Percentiles rank a stretch among this genome's conserved stretches.
Conservation (phyloP, 2,113 vertebrate species). For the Bungarus multicinctus region DNA sequence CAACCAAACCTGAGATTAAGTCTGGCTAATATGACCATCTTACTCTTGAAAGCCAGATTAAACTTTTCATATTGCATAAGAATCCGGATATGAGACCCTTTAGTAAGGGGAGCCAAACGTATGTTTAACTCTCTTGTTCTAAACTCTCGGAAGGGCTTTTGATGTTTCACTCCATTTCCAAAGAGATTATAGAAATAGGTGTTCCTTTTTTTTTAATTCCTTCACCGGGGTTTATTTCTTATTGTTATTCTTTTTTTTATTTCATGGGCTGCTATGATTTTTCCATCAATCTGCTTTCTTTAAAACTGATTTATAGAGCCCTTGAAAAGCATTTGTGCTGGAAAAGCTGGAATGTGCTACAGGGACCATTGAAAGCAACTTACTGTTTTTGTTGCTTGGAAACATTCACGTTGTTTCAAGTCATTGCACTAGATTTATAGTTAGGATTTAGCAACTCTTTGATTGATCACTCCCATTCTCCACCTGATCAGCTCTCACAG, state of each 20-base stretch:
- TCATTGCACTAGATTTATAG: slow-evolving; percentile 63
- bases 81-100: background rate
- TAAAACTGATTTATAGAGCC: slow-evolving; percentile 72
- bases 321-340: slow-evolving; percentile 68
- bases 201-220: background rate
- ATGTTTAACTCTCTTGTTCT: background rate
- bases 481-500: slow-evolving; percentile 51
- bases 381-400: slow-evolving; percentile 66
- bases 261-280: slow-evolving; percentile 65
- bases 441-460: slow-evolving; percentile 68
- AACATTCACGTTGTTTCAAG: slow-evolving; percentile 64
- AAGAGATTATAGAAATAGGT: slow-evolving; percentile 32
- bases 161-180: background rate
- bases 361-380: slow-evolving; percentile 65
- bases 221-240: slow-evolving; percentile 23
- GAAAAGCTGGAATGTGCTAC: slow-evolving; percentile 66
- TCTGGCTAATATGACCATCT: background rate
- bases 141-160: background rate
- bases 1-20: background rate
- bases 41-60: background rate
- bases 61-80: background rate
- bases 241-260: slow-evolving; percentile 13
- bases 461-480: slow-evolving; percentile 65
- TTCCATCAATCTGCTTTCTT: slow-evolving; percentile 63
- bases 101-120: background rate